Conservation (phyloP, 2,888 invertebrate species). For the Synanthedon tipuliformis region DNA sequence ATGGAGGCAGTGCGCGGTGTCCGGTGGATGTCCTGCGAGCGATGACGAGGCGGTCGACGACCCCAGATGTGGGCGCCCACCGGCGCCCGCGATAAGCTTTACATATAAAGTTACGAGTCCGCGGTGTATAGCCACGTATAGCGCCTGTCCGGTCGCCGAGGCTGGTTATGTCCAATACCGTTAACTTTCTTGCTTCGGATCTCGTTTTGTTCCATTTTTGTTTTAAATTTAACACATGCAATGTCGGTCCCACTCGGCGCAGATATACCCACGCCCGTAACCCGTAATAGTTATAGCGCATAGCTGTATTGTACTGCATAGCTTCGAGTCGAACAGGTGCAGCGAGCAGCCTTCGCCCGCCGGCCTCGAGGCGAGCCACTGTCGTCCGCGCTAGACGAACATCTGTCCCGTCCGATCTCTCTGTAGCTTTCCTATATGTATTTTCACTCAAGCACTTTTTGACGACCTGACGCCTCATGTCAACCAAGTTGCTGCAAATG, state of each 20-base stretch:
- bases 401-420: too few species aligned
- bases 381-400: too few species aligned
- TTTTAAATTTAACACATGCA: slow-evolving; percentile 25
- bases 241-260: neutral
- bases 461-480: too few species aligned
- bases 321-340: too few species aligned
- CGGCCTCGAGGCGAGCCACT: too few species aligned
- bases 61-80: slow-evolving; percentile 14
- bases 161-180: slow-evolving; percentile 32
- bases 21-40: neutral
- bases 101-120: slow-evolving; percentile 5
- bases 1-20: neutral
- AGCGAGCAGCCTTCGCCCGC: too few species aligned
- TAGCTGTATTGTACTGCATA: too few species aligned
- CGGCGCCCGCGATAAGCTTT: slow-evolving; percentile 11
- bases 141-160: slow-evolving; percentile 9
- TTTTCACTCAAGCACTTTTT: too few species aligned
- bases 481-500: too few species aligned
- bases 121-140: slow-evolving; percentile 6
- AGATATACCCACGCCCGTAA: too few species aligned
- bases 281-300: too few species aligned
- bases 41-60: slow-evolving; percentile 16
- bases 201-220: slow-evolving; percentile 34
- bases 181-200: slow-evolving; percentile 42
- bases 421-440: too few species aligned